Conservation (phyloP, 2,113 vertebrate genomes). For the Petrocephalus zakoni region DNA sequence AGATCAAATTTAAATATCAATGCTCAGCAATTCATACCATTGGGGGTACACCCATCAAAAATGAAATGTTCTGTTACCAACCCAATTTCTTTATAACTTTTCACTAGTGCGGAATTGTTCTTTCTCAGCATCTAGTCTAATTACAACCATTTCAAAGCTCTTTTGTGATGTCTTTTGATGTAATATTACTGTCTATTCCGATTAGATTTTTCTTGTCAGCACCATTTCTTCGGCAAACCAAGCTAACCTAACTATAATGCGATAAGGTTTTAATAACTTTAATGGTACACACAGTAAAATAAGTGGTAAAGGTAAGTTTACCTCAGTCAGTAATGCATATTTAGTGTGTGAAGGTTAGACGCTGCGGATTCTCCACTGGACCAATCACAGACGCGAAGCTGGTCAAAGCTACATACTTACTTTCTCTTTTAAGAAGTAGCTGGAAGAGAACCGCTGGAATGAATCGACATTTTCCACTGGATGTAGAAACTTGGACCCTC, state of each 20-base stretch:
- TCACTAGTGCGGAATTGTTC: constrained; percentile 39
- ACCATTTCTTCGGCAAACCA: constrained; percentile 42
- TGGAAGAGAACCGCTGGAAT: constrained; percentile 56
- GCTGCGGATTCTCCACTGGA: constrained; percentile 23
- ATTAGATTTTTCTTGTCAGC: constrained; percentile 59
- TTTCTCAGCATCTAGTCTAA: constrained; percentile 52
- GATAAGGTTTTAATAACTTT: background rate
- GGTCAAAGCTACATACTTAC: constrained; percentile 25
- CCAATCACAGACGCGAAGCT: constrained; percentile 22
- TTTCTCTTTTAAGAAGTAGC: constrained; percentile 31
- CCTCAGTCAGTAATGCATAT: no score
- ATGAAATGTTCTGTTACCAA: constrained; percentile 37
- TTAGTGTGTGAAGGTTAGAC: background rate
- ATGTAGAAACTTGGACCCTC: constrained; percentile 54
- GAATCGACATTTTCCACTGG: constrained; percentile 62
- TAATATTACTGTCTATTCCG: constrained; percentile 58
- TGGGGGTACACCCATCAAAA: background rate
- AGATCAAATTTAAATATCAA: background rate
- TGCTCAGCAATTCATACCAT: background rate
- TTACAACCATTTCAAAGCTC: constrained; percentile 62
- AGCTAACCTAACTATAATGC: constrained; percentile 13
- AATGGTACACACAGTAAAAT: no score
- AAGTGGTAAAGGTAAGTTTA: no score
- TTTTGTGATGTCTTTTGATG: constrained; percentile 66
- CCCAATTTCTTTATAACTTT: constrained; percentile 37